Evolutionary conservation across 2,888 invertebrate genomes (phyloP).

Genomic region (Hirtodrosophila histrioides): DNA sequence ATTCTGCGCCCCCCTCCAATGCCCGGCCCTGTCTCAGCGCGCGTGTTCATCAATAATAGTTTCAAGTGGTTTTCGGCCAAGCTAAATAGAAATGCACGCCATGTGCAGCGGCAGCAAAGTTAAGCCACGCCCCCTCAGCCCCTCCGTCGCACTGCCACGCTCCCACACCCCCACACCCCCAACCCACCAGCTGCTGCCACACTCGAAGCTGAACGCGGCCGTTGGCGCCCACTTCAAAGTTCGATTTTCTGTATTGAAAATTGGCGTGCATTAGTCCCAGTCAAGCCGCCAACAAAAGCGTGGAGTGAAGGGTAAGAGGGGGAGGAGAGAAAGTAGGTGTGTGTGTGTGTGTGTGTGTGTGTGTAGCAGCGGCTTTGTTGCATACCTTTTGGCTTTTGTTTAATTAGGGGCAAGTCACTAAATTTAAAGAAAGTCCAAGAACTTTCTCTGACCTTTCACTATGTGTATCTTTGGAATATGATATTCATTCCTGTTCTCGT

Average conservation of each 20-base stretch:
- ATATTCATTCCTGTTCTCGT: too few relatives aligned
- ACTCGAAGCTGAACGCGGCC: constrained; percentile 24
- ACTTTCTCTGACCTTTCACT: too few relatives aligned
- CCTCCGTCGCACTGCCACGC: constrained; percentile 2
- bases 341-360: constrained; percentile 2
- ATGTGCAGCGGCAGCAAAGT: constrained; percentile 43
- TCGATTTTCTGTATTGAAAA: constrained; percentile 74
- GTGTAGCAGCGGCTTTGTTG: not conserved
- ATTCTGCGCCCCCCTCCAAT: not conserved
- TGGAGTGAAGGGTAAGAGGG: not conserved
- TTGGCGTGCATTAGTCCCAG: constrained; percentile 67
- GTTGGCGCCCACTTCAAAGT: constrained; percentile 69
- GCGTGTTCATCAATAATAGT: constrained; percentile 69
- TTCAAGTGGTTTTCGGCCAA: constrained; percentile 69
- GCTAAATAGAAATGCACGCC: constrained; percentile 59
- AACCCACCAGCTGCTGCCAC: not conserved
- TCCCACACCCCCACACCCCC: not conserved
- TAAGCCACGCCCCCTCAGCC: constrained; percentile 8
- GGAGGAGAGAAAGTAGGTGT: not conserved
- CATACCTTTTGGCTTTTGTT: constrained; percentile 27
- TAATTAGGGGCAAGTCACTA: constrained; percentile 30
- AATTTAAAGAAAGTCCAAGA: not conserved
- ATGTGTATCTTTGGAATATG: too few relatives aligned
- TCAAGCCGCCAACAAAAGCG: constrained; percentile 10
- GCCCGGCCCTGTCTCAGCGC: constrained; percentile 8